These are phyloP conservation scores for Coenonympha glycerion DNA, from an alignment of 2,888 invertebrate genomes.

Conservation along the genomic window DNA sequence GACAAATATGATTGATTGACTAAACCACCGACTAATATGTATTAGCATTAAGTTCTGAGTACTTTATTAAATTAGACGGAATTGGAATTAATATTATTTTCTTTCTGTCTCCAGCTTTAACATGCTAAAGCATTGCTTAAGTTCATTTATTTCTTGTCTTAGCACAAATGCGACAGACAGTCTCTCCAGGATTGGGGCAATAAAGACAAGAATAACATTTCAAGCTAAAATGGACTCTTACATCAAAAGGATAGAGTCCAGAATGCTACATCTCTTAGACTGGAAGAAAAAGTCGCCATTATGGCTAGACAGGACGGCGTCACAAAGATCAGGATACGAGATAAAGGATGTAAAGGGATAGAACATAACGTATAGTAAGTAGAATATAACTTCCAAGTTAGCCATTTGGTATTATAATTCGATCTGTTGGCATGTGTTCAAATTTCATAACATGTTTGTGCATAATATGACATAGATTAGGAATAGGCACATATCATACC, in stretches of 20 bases:
- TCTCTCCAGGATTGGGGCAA: conserved; percentile 11
- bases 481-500: no score
- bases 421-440: neutral
- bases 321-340: conserved; percentile 13
- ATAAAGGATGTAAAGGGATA: conserved; percentile 18
- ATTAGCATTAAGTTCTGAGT: no score
- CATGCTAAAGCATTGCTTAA: neutral
- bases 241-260: neutral
- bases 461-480: neutral
- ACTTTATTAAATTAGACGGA: no score
- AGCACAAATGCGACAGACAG: neutral
- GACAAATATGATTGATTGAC: no score
- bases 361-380: no score
- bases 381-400: no score
- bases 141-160: conserved; percentile 2
- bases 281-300: conserved; percentile 24
- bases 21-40: no score
- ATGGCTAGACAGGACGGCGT: conserved; percentile 25
- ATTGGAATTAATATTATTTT: no score
- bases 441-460: neutral
- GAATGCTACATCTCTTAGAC: conserved; percentile 12
- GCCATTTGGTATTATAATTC: neutral
- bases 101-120: no score
- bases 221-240: conserved; percentile 6
- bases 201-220: conserved; percentile 4